Evolutionary conservation across 92 coral and sea anemone species (phyloP), one percentile per base, ranked within the genome.

Genomic region (Micromussa lordhowensis): DNA sequence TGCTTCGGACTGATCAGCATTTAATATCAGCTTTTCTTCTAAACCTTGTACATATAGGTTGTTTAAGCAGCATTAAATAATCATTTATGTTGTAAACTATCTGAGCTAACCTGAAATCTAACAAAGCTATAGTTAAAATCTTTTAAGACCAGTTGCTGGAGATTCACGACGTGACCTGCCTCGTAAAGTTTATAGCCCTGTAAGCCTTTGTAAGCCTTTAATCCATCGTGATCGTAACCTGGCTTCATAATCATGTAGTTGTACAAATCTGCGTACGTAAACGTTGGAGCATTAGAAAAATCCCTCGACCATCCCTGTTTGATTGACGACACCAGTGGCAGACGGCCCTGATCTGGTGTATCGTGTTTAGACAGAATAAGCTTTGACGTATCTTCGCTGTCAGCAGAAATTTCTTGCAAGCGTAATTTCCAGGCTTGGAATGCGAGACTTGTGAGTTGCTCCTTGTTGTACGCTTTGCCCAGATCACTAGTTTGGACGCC

Each of bases 101-200:
- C 48, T 40, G 48, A 40, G 48, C 48, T 40, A 40, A 54, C 59
- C 59, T 54, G 16, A 54, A 83, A 88, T 54, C 53, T 82, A 38
- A 90, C 86, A 78, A 48, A 90, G 79, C 89, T 68, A 28, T 48
- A 78, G 82, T 53, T 78, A 29, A 51, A 53, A 78, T 78, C 69
- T 51, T 30, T 54, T 17, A 53, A 1, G 68, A 26, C 48, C 35
- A 79, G 14, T 3, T 78, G 68, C 54, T 69, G 44, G 69, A 85
- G 82, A 58, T 74, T 69, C 32, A 55, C 68, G 24, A 80, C 59
- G 72, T 87, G 90, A 11, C 90, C 86, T 63, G 80, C 90, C n/a
- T 61, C 71, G 87, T 88, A 88, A 8, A 88, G 79, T 54, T 73
- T 68, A 80, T 79, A 82, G 55, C 91, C 91, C 48, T 70, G 73